phyloP scores from a whole-genome alignment of 92 coral and sea anemone genomes.

The Metridium senile region DNA sequence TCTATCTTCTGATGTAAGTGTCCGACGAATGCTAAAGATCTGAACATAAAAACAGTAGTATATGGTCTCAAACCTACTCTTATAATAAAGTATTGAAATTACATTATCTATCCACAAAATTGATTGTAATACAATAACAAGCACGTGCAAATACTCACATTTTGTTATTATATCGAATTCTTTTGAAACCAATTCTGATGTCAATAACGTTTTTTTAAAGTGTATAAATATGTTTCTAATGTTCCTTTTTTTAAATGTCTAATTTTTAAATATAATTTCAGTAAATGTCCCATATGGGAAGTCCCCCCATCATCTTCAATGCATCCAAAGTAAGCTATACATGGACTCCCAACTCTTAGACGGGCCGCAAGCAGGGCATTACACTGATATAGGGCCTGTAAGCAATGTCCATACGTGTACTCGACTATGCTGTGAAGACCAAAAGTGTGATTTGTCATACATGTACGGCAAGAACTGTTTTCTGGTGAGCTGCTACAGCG shows the following conservation, averaged over 20 bases:
- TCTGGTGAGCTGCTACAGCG: conserved; percentile 80
- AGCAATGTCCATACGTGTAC: conserved; percentile 89
- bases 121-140: too few relatives aligned
- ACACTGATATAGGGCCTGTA: conserved; percentile 90
- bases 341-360: conserved; percentile 67
- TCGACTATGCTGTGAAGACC: conserved; percentile 93
- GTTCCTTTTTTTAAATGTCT: neutral
- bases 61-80: too few relatives aligned
- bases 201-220: too few relatives aligned
- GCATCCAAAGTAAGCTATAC: conserved; percentile 87
- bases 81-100: too few relatives aligned
- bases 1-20: too few relatives aligned
- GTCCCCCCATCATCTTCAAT: conserved; percentile 93
- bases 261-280: neutral
- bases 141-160: too few relatives aligned
- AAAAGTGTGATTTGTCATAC: conserved; percentile 90
- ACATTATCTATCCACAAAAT: too few relatives aligned
- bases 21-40: too few relatives aligned
- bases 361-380: conserved; percentile 93
- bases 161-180: too few relatives aligned
- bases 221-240: neutral
- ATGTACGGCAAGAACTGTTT: conserved; percentile 95
- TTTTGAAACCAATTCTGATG: too few relatives aligned
- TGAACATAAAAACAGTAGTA: too few relatives aligned
- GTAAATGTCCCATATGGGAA: conserved; percentile 96